Percentiles rank a stretch among this genome's conserved stretches.
Evolutionary conservation across 2,113 vertebrate genomes (phyloP).

Genomic region (Notarius quadriscutis): DNA sequence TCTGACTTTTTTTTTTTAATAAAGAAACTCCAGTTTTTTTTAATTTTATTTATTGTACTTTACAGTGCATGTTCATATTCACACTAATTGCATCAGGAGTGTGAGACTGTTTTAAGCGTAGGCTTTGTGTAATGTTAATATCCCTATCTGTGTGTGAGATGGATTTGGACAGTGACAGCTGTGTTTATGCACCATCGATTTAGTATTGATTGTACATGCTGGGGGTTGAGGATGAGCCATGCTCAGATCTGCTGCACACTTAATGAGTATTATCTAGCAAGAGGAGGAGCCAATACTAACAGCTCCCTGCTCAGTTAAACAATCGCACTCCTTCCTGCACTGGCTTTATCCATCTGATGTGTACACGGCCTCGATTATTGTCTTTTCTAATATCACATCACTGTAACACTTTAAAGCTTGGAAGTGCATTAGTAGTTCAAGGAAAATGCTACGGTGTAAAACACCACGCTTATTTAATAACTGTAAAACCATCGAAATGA

Average conservation of each 20-base stretch:
- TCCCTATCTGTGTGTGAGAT: slow-evolving; percentile 33
- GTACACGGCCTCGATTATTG: neutral
- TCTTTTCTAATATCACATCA: neutral
- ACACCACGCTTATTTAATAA: neutral
- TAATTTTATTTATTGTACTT: slow-evolving; percentile 5
- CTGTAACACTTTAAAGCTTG: neutral
- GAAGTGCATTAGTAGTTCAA: neutral
- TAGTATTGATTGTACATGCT: slow-evolving; percentile 38
- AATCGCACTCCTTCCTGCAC: neutral
- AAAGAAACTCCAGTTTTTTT: neutral
- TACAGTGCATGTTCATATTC: slow-evolving; percentile 6
- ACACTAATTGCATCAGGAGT: slow-evolving; percentile 22
- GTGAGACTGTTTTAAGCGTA: slow-evolving; percentile 4
- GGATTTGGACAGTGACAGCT: slow-evolving; percentile 47
- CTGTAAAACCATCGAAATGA: neutral
- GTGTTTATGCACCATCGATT: slow-evolving; percentile 55
- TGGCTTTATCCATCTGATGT: neutral
- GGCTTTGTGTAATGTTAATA: slow-evolving; percentile 44
- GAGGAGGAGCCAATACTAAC: neutral
- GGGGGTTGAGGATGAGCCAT: slow-evolving; percentile 21
- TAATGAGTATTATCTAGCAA: slow-evolving; percentile 26
- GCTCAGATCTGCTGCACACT: slow-evolving; percentile 7
- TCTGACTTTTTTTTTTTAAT: neutral
- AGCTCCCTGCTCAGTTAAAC: neutral
- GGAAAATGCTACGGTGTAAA: neutral